phyloP scores from a whole-genome alignment of 2,888 invertebrate species.

The Zeuzera pyrina region DNA sequence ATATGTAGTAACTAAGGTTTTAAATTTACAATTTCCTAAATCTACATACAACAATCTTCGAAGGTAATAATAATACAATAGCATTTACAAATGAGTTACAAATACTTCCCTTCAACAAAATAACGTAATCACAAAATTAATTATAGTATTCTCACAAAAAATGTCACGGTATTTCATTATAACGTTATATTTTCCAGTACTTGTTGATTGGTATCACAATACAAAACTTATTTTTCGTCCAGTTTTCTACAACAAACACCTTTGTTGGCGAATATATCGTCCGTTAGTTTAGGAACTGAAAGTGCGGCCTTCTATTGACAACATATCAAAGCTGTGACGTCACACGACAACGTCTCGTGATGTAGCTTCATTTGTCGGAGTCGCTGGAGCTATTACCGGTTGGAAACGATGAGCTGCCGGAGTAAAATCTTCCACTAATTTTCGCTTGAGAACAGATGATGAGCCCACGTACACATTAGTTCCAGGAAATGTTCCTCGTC shows the following conservation, averaged over 20 bases:
- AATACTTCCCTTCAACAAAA: conserved; percentile 37
- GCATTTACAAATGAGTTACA: conserved; percentile 45
- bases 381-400: conserved; percentile 71
- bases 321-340: conserved; percentile 75
- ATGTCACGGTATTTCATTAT: conserved; percentile 7
- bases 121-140: conserved; percentile 28
- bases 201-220: conserved; percentile 28
- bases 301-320: conserved; percentile 70
- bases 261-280: conserved; percentile 33
- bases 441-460: conserved; percentile 73
- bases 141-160: conserved; percentile 27
- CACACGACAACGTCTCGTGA: conserved; percentile 76
- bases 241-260: conserved; percentile 17
- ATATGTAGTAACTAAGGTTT: conserved; percentile 52
- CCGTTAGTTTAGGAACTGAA: conserved; percentile 68
- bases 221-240: no score
- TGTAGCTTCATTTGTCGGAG: conserved; percentile 49
- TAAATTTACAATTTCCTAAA: conserved; percentile 63
- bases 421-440: conserved; percentile 74
- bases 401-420: conserved; percentile 70
- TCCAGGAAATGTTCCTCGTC: conserved; percentile 68
- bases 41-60: conserved; percentile 42
- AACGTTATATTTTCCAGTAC: conserved; percentile 22
- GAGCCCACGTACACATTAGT: conserved; percentile 75
- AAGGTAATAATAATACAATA: conserved; percentile 45